phyloP scores from a whole-genome alignment of 2,113 vertebrate species.

The Sapayoa aenigma region DNA sequence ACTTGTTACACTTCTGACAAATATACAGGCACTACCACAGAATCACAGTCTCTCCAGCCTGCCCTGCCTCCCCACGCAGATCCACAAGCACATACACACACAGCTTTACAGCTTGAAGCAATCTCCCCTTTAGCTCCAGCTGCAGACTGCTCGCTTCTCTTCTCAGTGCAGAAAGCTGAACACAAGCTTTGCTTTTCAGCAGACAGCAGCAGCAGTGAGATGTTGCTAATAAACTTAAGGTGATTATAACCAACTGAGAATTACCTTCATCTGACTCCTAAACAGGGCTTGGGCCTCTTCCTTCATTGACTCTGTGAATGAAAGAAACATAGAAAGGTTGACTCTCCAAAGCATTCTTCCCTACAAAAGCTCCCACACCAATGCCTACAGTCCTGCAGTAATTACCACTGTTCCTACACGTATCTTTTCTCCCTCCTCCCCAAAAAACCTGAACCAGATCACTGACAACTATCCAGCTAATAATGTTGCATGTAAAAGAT shows the following conservation, averaged over 20 bases:
- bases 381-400: slow-evolving; percentile 52
- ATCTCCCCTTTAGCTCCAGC: not conserved
- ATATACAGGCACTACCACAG: not conserved
- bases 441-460: slow-evolving; percentile 63
- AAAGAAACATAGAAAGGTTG: slow-evolving; percentile 51
- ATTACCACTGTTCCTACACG: slow-evolving; percentile 41
- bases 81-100: not conserved
- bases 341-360: slow-evolving; percentile 46
- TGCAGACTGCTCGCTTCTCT: not conserved
- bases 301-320: slow-evolving; percentile 82
- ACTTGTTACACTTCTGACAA: not conserved
- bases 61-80: not conserved
- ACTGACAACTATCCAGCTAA: slow-evolving; percentile 61
- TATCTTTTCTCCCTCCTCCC: slow-evolving; percentile 65
- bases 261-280: slow-evolving; percentile 91
- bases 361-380: slow-evolving; percentile 56
- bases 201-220: not conserved
- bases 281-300: slow-evolving; percentile 91
- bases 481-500: slow-evolving; percentile 58
- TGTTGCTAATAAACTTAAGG: not conserved
- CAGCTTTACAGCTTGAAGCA: not conserved
- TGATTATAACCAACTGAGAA: not conserved
- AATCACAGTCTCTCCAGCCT: not conserved
- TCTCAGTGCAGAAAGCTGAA: not conserved
- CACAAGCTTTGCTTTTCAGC: not conserved